phyloP scores from a whole-genome alignment of 1,140 invertebrate species.

The Tetraneura akinire region DNA sequence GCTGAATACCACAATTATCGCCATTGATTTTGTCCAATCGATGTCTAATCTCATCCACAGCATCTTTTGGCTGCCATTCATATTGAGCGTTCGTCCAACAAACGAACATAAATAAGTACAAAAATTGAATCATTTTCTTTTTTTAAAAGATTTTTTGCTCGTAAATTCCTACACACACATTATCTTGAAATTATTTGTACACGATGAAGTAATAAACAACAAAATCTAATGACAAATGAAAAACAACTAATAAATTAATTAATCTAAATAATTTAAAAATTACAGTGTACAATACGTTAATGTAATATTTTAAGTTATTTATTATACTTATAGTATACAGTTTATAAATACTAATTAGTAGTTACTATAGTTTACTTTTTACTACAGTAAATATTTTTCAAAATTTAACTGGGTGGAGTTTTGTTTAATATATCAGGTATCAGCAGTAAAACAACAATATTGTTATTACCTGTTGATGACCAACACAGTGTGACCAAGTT shows the following conservation, averaged over 20 bases:
- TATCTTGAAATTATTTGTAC: neutral
- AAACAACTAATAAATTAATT: too few relatives aligned
- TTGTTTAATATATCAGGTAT: neutral
- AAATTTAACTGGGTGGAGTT: slow-evolving; percentile 46
- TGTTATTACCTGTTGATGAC: neutral
- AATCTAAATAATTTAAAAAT: too few relatives aligned
- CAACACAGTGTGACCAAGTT: slow-evolving; percentile 4
- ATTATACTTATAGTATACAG: too few relatives aligned
- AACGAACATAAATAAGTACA: slow-evolving; percentile 12
- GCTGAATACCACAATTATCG: slow-evolving; percentile 87
- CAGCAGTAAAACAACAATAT: neutral
- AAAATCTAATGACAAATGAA: too few relatives aligned
- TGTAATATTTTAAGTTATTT: too few relatives aligned
- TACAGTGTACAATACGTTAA: too few relatives aligned
- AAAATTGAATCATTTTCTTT: slow-evolving; percentile 2
- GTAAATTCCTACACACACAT: neutral
- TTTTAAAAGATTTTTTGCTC: too few relatives aligned
- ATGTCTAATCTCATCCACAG: slow-evolving; percentile 82
- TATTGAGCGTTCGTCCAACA: slow-evolving; percentile 67
- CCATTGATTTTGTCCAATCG: slow-evolving; percentile 77
- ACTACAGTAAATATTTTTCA: neutral
- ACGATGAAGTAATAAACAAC: neutral
- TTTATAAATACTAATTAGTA: too few relatives aligned
- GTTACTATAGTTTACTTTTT: too few relatives aligned
- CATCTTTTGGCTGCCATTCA: slow-evolving; percentile 84